Evolutionary conservation across 2,888 invertebrate genomes (phyloP), one percentile per base, ranked within the genome.

Genomic region (Encarsia formosa): DNA sequence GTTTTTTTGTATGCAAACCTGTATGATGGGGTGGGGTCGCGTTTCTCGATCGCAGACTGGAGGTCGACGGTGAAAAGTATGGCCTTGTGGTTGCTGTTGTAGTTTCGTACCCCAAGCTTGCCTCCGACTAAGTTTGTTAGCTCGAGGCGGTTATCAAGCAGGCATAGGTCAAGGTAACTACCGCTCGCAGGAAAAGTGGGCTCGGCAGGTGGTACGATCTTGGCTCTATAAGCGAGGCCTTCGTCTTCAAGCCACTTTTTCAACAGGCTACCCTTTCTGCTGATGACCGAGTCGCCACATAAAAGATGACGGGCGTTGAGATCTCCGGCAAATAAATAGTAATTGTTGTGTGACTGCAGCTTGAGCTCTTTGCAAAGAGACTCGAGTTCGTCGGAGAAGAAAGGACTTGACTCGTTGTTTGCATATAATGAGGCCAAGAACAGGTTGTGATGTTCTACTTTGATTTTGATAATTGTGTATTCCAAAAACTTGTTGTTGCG

Each of bases 271-370:
- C 57, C 59, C 26, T 52, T 51, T n/a, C 39, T 31, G 24, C 49
- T 52, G 0, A 9, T 41, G 0, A 2, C 2, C 5, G 15, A 1
- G 40, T 55, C 49, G 5, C 45, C 43, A 52, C 57, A 59, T n/a
- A n/a, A n/a, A n/a, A n/a, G n/a, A n/a, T n/a, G n/a, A n/a, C n/a
- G n/a, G n/a, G n/a, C n/a, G n/a, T 61, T 60, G 5, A 58, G n/a
- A 9, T 61, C 61, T 0, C 61, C 59, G 0, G 59, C 59, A 5
- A 61, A 8, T 0, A 59, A n/a, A 6, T 41, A 62, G 4, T 44
- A 56, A 6, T 51, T 45, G 3, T 51, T 52, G 0, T n/a, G 2
- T 6, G 35, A 29, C 1, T 31, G 22, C 0, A 61, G 22, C 1
- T 56, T 34, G 3, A 57, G 35, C 2, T 34, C 15, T 0, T 35